Evolutionary conservation across 2,888 invertebrate genomes (phyloP).

Genomic region (Acrobasis suavella): DNA sequence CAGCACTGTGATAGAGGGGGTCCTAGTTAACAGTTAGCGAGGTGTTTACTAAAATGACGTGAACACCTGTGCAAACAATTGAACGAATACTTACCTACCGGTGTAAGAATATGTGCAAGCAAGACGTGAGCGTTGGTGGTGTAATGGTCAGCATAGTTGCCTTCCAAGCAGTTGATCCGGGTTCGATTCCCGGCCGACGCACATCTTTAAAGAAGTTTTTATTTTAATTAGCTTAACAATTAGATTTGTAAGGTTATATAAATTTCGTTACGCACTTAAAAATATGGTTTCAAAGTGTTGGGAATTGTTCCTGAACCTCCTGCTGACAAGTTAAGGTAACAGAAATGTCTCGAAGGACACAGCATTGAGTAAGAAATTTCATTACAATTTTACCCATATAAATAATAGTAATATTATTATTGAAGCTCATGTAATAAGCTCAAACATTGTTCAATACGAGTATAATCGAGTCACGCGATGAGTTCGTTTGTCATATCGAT

Average conservation of each 20-base stretch:
- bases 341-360: too few species aligned
- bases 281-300: too few species aligned
- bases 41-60: too few species aligned
- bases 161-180: conserved; percentile 83
- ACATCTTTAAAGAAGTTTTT: conserved; percentile 43
- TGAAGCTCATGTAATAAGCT: background rate
- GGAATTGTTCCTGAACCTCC: too few species aligned
- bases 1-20: too few species aligned
- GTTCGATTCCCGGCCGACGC: conserved; percentile 82
- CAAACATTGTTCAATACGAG: background rate
- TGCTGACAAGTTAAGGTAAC: too few species aligned
- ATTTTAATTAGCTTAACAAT: conserved; percentile 6
- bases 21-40: too few species aligned
- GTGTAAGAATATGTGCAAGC: background rate
- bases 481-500: background rate
- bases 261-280: too few species aligned
- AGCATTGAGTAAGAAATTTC: too few species aligned
- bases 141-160: conserved; percentile 83
- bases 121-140: conserved; percentile 69
- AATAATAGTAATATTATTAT: too few species aligned
- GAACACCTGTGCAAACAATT: background rate
- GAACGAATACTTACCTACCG: background rate
- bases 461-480: background rate
- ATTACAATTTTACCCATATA: too few species aligned
- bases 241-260: too few species aligned